These are phyloP conservation scores for Cyrtodaria siliqua DNA, from an alignment of 2,888 invertebrate species.

Conservation along the genomic window DNA sequence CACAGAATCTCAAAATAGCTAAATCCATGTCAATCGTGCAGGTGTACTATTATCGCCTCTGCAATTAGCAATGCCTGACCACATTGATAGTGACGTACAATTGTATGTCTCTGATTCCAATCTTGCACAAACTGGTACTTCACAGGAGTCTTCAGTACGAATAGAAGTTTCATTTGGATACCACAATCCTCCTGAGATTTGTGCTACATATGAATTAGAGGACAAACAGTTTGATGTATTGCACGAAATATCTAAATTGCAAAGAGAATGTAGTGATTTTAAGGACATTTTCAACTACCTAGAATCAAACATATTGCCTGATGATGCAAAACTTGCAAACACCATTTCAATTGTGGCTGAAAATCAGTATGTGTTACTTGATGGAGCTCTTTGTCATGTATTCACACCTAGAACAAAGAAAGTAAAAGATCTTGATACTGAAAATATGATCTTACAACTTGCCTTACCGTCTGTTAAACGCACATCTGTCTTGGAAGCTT, in stretches of 20 bases:
- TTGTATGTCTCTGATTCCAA: no score
- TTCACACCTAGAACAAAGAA: conserved; percentile 22
- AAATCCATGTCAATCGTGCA: no score
- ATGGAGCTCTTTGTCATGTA: conserved; percentile 38
- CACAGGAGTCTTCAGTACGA: background rate
- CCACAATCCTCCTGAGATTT: conserved; percentile 4
- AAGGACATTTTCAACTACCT: conserved; percentile 33
- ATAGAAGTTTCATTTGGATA: conserved; percentile 28
- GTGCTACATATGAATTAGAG: conserved; percentile 6
- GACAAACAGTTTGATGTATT: conserved; percentile 7
- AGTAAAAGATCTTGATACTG: conserved; percentile 7
- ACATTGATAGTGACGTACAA: no score
- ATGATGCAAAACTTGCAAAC: conserved; percentile 26
- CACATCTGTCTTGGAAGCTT: conserved; percentile 17
- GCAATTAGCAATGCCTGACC: no score
- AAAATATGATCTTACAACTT: conserved; percentile 22
- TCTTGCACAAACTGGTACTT: no score
- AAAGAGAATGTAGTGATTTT: conserved; percentile 44
- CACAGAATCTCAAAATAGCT: no score
- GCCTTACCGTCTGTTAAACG: conserved; percentile 9
- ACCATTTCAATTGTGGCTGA: conserved; percentile 21
- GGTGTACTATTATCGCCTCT: no score
- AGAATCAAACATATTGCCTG: conserved; percentile 23
- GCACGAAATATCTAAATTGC: conserved; percentile 21
- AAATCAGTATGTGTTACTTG: conserved; percentile 38